Conservation (phyloP, 2,888 invertebrate species). For the Thera britannica region DNA sequence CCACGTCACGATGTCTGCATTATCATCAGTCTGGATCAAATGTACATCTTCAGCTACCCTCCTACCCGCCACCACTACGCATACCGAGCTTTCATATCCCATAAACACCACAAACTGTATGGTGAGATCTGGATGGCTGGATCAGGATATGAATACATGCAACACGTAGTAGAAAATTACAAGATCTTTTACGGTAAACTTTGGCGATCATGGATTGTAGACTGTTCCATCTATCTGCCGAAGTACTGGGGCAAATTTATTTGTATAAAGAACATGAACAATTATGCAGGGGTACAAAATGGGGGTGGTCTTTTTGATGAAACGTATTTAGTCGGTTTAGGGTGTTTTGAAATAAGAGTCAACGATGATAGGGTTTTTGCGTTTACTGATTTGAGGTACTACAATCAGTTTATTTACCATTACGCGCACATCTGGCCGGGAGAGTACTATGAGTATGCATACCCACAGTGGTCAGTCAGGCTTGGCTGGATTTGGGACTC, state of each 20-base stretch:
- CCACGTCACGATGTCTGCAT: constrained; percentile 60
- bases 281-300: constrained; percentile 54
- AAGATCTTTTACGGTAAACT: constrained; percentile 49
- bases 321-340: constrained; percentile 48
- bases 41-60: constrained; percentile 45
- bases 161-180: constrained; percentile 61
- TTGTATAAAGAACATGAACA: constrained; percentile 51
- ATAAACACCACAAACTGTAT: constrained; percentile 4
- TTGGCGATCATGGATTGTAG: constrained; percentile 33
- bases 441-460: constrained; percentile 67
- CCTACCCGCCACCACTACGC: constrained; percentile 47
- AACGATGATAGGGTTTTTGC: constrained; percentile 61
- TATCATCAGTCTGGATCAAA: constrained; percentile 54
- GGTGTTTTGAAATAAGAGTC: constrained; percentile 66
- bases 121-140: constrained; percentile 48
- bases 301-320: constrained; percentile 52
- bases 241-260: constrained; percentile 71
- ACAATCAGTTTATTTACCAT: constrained; percentile 44
- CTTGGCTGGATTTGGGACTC: constrained; percentile 14
- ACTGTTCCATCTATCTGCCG: constrained; percentile 60
- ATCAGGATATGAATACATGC: constrained; percentile 54
- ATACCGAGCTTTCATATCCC: constrained; percentile 30
- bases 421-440: constrained; percentile 45
- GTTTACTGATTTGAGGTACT: constrained; percentile 67
- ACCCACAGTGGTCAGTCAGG: constrained; percentile 55